These are phyloP conservation scores for Oscarella lobularis DNA, from an alignment of 37 sponge, comb jelly and placozoan species.

Conservation along the genomic window DNA sequence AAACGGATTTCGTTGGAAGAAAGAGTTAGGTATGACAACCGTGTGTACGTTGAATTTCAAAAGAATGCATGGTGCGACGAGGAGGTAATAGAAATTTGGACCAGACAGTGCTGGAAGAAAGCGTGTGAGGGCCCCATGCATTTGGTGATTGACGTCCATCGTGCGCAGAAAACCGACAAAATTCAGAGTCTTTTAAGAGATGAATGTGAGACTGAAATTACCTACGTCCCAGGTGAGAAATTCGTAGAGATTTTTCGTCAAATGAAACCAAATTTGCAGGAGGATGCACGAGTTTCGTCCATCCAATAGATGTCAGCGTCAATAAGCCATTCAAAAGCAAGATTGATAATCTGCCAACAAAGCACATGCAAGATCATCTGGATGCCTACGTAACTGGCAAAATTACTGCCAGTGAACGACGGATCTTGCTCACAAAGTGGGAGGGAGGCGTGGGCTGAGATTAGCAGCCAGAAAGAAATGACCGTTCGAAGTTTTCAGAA, in stretches of 20 bases:
- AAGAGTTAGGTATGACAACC: slow-evolving; percentile 8
- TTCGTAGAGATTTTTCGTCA: too few species aligned
- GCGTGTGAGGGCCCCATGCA: background rate
- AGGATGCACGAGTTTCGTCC: slow-evolving; percentile 34
- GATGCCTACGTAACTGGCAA: slow-evolving; percentile 19
- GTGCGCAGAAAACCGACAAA: slow-evolving; percentile 12
- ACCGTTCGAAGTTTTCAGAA: slow-evolving; percentile 20
- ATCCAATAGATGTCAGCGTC: slow-evolving; percentile 32
- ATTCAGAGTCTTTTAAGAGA: slow-evolving; percentile 10
- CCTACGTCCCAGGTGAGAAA: slow-evolving; percentile 29
- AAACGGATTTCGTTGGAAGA: slow-evolving; percentile 17
- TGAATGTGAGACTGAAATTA: slow-evolving; percentile 7
- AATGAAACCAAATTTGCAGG: too few species aligned
- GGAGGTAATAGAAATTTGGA: slow-evolving; percentile 16
- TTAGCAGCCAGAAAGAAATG: slow-evolving; percentile 24
- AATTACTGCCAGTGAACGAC: slow-evolving; percentile 18
- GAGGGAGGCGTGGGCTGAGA: slow-evolving; percentile 47
- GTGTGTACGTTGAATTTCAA: slow-evolving; percentile 25
- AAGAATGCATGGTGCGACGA: slow-evolving; percentile 32
- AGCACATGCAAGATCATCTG: slow-evolving; percentile 28
- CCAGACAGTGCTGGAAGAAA: slow-evolving; percentile 1
- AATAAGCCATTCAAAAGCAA: slow-evolving; percentile 24
- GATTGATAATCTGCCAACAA: slow-evolving; percentile 14
- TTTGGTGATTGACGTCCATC: slow-evolving; percentile 25
- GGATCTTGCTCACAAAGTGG: slow-evolving; percentile 29